Percentiles rank a stretch among this genome's conserved stretches.
Conservation (phyloP, 2,888 invertebrate genomes). For the Ariolimax columbianus region DNA sequence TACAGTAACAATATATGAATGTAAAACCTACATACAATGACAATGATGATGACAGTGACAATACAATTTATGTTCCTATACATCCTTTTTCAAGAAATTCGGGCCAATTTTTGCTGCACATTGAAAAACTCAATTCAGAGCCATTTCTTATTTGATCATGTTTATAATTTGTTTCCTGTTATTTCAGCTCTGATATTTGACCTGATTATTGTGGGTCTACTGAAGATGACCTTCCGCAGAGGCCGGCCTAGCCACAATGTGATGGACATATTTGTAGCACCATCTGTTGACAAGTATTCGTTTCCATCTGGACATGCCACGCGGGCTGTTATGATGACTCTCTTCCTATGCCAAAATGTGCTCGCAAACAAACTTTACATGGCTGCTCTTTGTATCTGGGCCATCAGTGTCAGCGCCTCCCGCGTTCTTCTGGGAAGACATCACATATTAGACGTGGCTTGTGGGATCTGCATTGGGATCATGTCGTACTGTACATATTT, state of each 20-base stretch:
- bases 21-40: no score
- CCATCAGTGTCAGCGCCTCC: slow-evolving; percentile 86
- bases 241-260: slow-evolving; percentile 86
- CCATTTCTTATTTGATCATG: no score
- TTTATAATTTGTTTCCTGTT: background rate
- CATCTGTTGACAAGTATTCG: slow-evolving; percentile 89
- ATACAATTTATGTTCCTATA: no score
- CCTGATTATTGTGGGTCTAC: slow-evolving; percentile 86
- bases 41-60: no score
- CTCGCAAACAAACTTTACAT: slow-evolving; percentile 36
- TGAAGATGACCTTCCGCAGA: slow-evolving; percentile 88
- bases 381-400: slow-evolving; percentile 86
- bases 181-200: slow-evolving; percentile 85
- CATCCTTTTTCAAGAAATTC: no score
- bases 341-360: slow-evolving; percentile 81
- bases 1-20: no score
- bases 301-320: slow-evolving; percentile 98
- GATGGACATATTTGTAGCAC: slow-evolving; percentile 84
- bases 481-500: slow-evolving; percentile 64
- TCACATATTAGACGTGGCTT: slow-evolving; percentile 89
- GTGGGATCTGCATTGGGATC: slow-evolving; percentile 86
- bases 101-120: no score
- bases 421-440: slow-evolving; percentile 91
- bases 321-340: slow-evolving; percentile 87
- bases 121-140: no score